Base-by-base conservation (phyloP, 2,888 invertebrate species). In the Thecocarcelia acutangulata region DNA sequence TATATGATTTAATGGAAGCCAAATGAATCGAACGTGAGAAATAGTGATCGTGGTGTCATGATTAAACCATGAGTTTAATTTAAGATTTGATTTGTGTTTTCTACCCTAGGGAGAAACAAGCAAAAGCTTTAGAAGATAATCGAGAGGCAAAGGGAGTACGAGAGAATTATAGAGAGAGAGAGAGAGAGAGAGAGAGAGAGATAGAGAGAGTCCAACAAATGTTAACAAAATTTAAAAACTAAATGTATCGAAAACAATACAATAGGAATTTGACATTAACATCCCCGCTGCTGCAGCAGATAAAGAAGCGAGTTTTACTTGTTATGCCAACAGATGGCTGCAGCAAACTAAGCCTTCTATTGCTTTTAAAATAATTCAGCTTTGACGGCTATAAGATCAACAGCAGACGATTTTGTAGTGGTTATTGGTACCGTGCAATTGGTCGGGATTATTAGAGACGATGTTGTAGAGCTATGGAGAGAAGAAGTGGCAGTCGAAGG, bases 321-420 rank as follows among this genome's bases (percentile, higher is more conserved):
- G 12, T 28, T 19, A 3, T 37, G 15, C 11, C 13, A 5, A n/a
- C 6, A 58, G 8, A 40, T 5, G 13, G 2, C 40, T 21, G n/a
- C 8, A 5, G 19, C 1, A 19, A 13, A 1, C 2, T 37, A 11
- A n/a, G 44, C 6, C 3, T 48, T 15, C 6, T 13, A 15, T 21
- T 24, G 1, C 33, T 37, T 54, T 58, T 46, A 76, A n/a, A 37
- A 76, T 46, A 76, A 28, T 46, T 76, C 76, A n/a, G 76, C 76
- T 19, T 76, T 76, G 15, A 76, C 76, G 48, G 88, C 87, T 24
- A 89, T 89, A 73, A 89, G 83, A 78, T 89, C 88, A 19, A 88
- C 83, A 44, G 85, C 63, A 11, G 83, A 59, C 4, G 83, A 64
- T 52, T 80, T 74, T 59, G 75, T 61, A 11, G 70, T 33, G 3